Percentiles rank a stretch among this genome's conserved stretches.
These are phyloP conservation scores for Phalangium opilio DNA, from an alignment of 2,888 invertebrate genomes.

Conservation along the genomic window DNA sequence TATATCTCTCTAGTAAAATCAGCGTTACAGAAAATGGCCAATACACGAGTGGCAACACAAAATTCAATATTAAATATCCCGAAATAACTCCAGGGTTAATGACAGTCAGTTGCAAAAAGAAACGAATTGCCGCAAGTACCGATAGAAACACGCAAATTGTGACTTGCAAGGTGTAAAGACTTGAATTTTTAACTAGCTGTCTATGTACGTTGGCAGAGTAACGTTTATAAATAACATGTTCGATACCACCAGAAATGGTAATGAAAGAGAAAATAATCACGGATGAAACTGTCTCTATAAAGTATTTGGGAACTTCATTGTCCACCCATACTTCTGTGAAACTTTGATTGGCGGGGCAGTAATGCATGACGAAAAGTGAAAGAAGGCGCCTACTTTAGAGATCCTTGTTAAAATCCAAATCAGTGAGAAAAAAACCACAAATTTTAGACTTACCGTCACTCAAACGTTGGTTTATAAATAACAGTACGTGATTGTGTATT, in stretches of 20 bases:
- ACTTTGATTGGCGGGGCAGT: constrained; percentile 19
- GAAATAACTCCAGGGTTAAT: constrained; percentile 54
- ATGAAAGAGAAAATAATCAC: constrained; percentile 56
- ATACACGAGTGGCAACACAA: constrained; percentile 31
- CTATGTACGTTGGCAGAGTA: constrained; percentile 57
- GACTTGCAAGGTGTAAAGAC: constrained; percentile 58
- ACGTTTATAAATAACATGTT: constrained; percentile 63
- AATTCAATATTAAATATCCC: constrained; percentile 52
- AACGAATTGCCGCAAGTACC: constrained; percentile 49
- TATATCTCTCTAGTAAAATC: constrained; percentile 59
- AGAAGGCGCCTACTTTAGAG: too few relatives aligned
- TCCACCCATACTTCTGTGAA: constrained; percentile 55
- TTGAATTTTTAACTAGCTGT: constrained; percentile 45
- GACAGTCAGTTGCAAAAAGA: constrained; percentile 53
- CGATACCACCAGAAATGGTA: constrained; percentile 58
- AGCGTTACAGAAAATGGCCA: constrained; percentile 64
- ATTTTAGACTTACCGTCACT: too few relatives aligned
- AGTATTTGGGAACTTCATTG: constrained; percentile 72
- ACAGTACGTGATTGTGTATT: too few relatives aligned
- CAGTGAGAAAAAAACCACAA: too few relatives aligned
- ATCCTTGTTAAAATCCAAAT: too few relatives aligned
- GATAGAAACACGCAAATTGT: constrained; percentile 55
- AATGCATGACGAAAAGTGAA: too few relatives aligned
- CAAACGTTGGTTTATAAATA: too few relatives aligned
- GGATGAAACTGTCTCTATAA: constrained; percentile 68